Evolutionary conservation across 1,140 invertebrate species (phyloP), one percentile per base, ranked within the genome.

Genomic region (Formica selysi): DNA sequence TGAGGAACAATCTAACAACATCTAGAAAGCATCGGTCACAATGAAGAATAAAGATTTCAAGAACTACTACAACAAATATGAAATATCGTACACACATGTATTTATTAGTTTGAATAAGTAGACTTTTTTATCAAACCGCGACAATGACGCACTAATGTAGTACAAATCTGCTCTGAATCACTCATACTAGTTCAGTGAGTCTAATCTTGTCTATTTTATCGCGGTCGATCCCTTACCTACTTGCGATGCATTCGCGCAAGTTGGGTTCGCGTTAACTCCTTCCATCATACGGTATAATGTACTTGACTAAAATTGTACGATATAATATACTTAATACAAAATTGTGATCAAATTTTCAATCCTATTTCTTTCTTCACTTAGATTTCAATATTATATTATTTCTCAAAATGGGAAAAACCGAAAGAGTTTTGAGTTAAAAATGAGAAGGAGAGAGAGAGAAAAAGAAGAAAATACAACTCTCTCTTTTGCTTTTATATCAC

Each of bases 141-240:
- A 64, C 59, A 38, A 78, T 78, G 74, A 64, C 59, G 59, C 41
- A 44, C 36, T 19, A 2, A 57, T 51, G n/a, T 74, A 59, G 26
- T 26, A 59, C 74, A 64, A 78, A 64, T 64, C 38, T 64, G 22
- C 16, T 10, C 26, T 32, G 59, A 64, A 64, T 64, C 74, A 64
- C 22, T 76, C 73, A 59, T 74, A 57, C 36, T n/a, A 48, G 57
- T 62, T 26, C 16, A 41, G 19, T 29, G 22, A 76, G 29, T n/a
- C 32, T 48, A 48, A 48, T 48, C 57, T 32, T 38, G 38, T 22
- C 59, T 44, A 64, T 76, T 62, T 51, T 38, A 64, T 64, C 22
- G 57, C 71, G 19, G 51, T 32, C 70, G 26, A n/a, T 4, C 22
- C 22, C 22, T 62, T n/a, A 29, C 26, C n/a, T 41, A 76, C 29